Evolutionary conservation across 2,797 vertebrate genomes (phyloP).

Genomic region (Smutsia temminckii): DNA sequence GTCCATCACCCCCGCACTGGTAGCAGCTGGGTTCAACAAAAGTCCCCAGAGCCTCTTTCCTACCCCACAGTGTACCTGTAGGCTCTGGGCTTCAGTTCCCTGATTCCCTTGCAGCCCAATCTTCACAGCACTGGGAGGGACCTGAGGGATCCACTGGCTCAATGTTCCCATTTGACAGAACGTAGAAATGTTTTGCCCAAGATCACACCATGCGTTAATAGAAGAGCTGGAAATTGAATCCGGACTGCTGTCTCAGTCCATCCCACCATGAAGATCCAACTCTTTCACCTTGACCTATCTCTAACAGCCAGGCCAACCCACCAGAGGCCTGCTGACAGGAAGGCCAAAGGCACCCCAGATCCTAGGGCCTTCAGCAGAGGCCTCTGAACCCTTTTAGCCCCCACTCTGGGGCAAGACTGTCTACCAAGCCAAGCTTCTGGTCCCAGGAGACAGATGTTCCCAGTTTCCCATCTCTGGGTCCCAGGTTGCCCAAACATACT

Average conservation of each 20-base stretch:
- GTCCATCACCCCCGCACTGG: slow-evolving; percentile 19
- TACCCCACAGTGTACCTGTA: slow-evolving; percentile 46
- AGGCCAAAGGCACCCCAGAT: background rate
- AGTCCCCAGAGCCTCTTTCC: background rate
- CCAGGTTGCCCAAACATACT: background rate
- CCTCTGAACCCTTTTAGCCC: background rate
- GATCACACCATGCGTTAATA: background rate
- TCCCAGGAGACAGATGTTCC: background rate
- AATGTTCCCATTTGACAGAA: background rate
- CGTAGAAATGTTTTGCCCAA: background rate
- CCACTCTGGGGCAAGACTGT: background rate
- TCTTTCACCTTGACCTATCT: background rate
- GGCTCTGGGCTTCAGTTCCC: background rate
- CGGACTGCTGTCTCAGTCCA: background rate
- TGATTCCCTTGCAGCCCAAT: background rate
- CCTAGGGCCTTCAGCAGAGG: background rate
- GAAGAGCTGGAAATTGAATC: slow-evolving; percentile 4
- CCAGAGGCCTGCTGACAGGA: background rate
- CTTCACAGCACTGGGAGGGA: background rate
- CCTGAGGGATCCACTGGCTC: background rate
- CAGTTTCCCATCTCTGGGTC: background rate
- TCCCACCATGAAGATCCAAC: background rate
- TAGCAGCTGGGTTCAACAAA: background rate
- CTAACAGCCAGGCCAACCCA: background rate
- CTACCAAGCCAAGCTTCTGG: background rate